These are phyloP conservation scores for Phyllostomus discolor DNA, from an alignment of 2,113 vertebrate species.

Conservation along the genomic window DNA sequence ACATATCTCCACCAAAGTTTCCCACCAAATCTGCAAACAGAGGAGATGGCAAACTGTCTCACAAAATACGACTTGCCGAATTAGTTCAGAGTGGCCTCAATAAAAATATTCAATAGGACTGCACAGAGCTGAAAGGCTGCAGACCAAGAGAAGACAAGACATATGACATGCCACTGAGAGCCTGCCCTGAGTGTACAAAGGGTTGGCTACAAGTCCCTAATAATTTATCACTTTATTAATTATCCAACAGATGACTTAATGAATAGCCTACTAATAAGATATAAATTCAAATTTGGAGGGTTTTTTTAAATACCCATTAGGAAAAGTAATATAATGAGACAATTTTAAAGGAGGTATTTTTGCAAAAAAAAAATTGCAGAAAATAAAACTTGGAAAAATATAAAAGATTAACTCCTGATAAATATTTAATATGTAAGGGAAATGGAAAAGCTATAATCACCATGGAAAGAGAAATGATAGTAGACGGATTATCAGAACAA, in stretches of 20 bases:
- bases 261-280: background rate
- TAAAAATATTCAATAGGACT: conserved; percentile 27
- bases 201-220: background rate
- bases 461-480: background rate
- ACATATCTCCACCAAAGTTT: conserved; percentile 28
- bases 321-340: background rate
- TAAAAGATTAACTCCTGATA: conserved; percentile 12
- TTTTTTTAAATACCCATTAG: background rate
- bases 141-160: background rate
- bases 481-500: background rate
- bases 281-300: background rate
- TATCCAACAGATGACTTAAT: background rate
- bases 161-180: background rate
- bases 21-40: background rate
- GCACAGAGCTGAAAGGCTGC: background rate
- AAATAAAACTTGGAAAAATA: conserved; percentile 41
- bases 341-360: background rate
- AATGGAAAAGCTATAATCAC: background rate
- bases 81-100: background rate
- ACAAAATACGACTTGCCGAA: conserved; percentile 17
- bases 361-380: background rate
- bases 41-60: background rate
- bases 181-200: conserved; percentile 11
- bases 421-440: conserved; percentile 28
- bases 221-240: conserved; percentile 28